Evolutionary conservation across 2,888 invertebrate genomes (phyloP).

Genomic region (Pollenia labialis): DNA sequence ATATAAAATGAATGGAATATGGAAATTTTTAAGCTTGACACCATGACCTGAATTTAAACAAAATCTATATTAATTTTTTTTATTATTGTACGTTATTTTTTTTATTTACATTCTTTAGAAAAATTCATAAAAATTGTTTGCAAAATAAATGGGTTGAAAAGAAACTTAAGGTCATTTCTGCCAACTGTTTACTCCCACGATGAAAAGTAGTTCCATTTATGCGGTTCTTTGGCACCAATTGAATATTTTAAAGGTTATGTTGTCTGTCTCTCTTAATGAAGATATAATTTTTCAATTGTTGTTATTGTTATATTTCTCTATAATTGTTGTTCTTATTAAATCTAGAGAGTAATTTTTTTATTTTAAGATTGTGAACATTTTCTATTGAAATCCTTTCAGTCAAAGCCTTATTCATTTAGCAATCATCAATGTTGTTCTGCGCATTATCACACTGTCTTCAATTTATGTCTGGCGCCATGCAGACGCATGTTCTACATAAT

Average conservation of each 20-base stretch:
- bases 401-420: not conserved
- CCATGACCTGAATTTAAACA: conserved; percentile 22
- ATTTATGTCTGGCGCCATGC: conserved; percentile 77
- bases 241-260: conserved; percentile 30
- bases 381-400: conserved; percentile 13
- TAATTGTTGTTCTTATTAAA: not conserved
- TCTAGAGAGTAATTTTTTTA: not conserved
- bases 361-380: not conserved
- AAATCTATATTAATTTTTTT: not conserved
- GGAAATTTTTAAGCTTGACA: not conserved
- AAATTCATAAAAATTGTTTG: not conserved
- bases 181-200: not conserved
- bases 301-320: not conserved
- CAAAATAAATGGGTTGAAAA: not conserved
- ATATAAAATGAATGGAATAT: not conserved
- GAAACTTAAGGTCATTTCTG: conserved; percentile 4
- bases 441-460: conserved; percentile 23
- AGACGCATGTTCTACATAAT: conserved; percentile 79
- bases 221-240: conserved; percentile 11
- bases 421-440: not conserved
- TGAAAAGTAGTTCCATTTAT: not conserved
- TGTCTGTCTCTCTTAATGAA: not conserved
- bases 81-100: not conserved
- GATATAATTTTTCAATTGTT: not conserved
- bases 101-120: not conserved